Percentiles rank a stretch among this genome's conserved stretches.
Conservation (phyloP, 2,113 vertebrate species). For the Sinosuthora webbiana region DNA sequence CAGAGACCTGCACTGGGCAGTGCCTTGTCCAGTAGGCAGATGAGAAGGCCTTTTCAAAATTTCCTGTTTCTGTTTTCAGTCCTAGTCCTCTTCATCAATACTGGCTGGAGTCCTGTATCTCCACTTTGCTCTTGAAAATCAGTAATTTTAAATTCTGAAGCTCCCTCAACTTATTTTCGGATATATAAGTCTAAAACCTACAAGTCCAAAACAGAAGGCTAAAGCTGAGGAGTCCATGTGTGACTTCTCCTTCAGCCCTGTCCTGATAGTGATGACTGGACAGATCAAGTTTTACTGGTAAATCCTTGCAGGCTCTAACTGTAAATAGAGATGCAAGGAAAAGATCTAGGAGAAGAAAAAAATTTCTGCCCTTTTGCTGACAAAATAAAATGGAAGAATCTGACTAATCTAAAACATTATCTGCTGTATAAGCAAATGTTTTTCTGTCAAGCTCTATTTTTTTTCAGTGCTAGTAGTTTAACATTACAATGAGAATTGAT, state of each 20-base stretch:
- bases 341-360: neutral
- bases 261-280: neutral
- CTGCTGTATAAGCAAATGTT: neutral
- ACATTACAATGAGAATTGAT: neutral
- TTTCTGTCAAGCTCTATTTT: neutral
- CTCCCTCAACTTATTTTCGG: neutral
- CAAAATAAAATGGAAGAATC: neutral
- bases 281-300: neutral
- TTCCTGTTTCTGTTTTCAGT: neutral
- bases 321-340: neutral
- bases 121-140: neutral
- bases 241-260: neutral
- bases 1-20: neutral
- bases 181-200: neutral
- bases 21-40: neutral
- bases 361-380: neutral
- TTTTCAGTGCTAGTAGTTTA: neutral
- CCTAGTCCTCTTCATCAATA: neutral
- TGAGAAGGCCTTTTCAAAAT: neutral
- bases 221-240: neutral
- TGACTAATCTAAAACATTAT: neutral
- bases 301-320: neutral
- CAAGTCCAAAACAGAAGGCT: neutral
- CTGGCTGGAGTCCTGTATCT: neutral
- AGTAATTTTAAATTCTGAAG: neutral